These are phyloP conservation scores for Hyposoter dolosus DNA, from an alignment of 2,888 invertebrate species.

Conservation along the genomic window DNA sequence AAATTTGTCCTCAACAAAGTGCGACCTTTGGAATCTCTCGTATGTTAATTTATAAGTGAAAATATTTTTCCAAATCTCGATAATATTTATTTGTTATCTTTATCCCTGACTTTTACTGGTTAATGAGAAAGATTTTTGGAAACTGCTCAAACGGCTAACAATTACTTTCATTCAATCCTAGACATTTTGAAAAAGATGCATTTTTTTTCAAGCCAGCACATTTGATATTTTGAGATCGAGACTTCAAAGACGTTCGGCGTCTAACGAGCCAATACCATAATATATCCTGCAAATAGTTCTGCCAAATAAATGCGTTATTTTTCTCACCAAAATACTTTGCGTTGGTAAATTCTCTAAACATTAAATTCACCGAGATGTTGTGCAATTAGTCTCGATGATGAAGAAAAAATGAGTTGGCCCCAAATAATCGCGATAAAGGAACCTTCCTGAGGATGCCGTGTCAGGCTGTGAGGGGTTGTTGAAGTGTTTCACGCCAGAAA, in stretches of 20 bases:
- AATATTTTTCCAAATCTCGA: not conserved
- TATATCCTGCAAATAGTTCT: not conserved
- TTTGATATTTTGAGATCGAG: not conserved
- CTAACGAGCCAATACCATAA: not conserved
- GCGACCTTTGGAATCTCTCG: not conserved
- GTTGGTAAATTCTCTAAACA: not conserved
- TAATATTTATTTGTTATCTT: not conserved
- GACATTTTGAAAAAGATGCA: not conserved
- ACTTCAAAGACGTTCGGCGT: not conserved
- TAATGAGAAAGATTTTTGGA: not conserved
- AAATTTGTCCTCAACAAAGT: not conserved
- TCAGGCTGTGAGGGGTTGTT: conserved; percentile 18
- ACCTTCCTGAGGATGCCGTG: not conserved
- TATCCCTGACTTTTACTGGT: not conserved
- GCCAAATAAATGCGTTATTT: not conserved
- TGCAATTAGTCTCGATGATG: not conserved
- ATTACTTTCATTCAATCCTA: not conserved
- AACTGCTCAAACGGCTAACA: not conserved
- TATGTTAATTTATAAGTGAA: not conserved
- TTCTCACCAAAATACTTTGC: not conserved
- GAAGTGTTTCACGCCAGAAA: conserved; percentile 20
- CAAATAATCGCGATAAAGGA: conserved; percentile 24
- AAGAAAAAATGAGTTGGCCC: not conserved
- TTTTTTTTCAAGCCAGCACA: not conserved
- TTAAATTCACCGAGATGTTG: not conserved